These are phyloP conservation scores for Thecophora atra DNA, from an alignment of 2,888 invertebrate species.

Conservation along the genomic window DNA sequence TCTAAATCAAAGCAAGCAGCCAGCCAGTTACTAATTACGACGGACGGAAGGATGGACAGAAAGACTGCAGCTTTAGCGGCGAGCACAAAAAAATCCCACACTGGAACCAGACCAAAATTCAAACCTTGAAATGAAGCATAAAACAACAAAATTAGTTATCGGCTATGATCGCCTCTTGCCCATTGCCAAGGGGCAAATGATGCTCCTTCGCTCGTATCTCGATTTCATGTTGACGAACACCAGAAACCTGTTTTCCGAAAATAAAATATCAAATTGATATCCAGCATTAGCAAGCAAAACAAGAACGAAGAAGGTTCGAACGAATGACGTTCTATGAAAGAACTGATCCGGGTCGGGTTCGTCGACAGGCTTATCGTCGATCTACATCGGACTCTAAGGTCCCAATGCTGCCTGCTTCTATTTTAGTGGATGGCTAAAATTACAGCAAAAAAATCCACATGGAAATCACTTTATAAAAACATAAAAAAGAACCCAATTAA, in stretches of 20 bases:
- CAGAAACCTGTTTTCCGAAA: constrained; percentile 25
- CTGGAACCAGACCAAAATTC: too few species aligned
- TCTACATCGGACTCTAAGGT: not conserved
- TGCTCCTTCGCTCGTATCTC: not conserved
- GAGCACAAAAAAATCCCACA: too few species aligned
- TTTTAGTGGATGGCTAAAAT: too few species aligned
- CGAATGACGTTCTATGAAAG: too few species aligned
- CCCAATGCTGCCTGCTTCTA: too few species aligned
- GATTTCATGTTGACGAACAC: not conserved
- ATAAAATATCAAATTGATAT: constrained; percentile 13
- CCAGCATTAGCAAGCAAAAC: not conserved
- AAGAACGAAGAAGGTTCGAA: too few species aligned
- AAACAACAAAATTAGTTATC: constrained; percentile 20
- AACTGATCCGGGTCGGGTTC: not conserved
- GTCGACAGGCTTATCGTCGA: not conserved
- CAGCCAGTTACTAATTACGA: constrained; percentile 15
- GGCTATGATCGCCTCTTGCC: not conserved
- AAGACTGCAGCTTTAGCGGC: constrained; percentile 8
- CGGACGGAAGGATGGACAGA: not conserved
- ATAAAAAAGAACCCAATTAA: not conserved
- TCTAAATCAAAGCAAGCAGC: constrained; percentile 19
- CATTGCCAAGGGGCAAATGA: too few species aligned
- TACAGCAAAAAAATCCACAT: too few species aligned
- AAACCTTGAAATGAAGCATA: constrained; percentile 32
- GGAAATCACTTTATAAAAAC: not conserved